Base-by-base conservation (phyloP, 1,140 invertebrate species). In the Macrostomum lignano region DNA sequence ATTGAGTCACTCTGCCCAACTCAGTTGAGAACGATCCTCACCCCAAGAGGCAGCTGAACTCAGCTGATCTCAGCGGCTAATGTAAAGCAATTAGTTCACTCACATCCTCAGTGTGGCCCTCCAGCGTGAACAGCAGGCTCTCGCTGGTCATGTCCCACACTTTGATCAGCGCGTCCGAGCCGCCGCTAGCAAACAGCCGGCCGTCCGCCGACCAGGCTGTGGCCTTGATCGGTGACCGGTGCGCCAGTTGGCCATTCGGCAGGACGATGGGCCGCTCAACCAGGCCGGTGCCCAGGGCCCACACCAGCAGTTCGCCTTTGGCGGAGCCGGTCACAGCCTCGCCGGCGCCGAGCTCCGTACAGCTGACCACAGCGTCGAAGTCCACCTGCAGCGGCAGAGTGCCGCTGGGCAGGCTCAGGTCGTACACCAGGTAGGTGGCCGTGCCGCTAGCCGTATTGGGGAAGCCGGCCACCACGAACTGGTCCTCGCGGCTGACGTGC, bases 281-380 rank as follows among this genome's bases (percentile, higher is more conserved):
- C n/a, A n/a, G n/a, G n/a, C 50, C 51, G 17, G 48, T 52, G 9
- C 45, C 38, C 21, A 56, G 30, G 33, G 45, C 55, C 55, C 55
- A 58, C 17, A 58, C 44, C 9, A 48, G 43, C 1, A 58, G 41
- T 21, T 56, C 51, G 22, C 55, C 55, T 37, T 52, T 52, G 19
- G 47, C 34, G n/a, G 40, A 39, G 15, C 55, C 55, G 19, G 55
- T 58, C n/a, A 55, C 45, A 0, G 51, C 55, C 30, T 58, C 55
- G 23, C 52, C 46, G 30, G n/a, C n/a, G n/a, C n/a, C n/a, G n/a
- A n/a, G n/a, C n/a, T n/a, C n/a, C n/a, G n/a, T n/a, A n/a, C n/a
- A n/a, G n/a, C n/a, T n/a, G n/a, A n/a, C n/a, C n/a, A n/a, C n/a
- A n/a, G n/a, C n/a, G n/a, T n/a, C n/a, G n/a, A n/a, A n/a, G n/a